Percentiles rank a stretch among this genome's conserved stretches.
These are phyloP conservation scores for Pantherophis guttatus DNA, from an alignment of 2,113 vertebrate genomes.

Conservation along the genomic window DNA sequence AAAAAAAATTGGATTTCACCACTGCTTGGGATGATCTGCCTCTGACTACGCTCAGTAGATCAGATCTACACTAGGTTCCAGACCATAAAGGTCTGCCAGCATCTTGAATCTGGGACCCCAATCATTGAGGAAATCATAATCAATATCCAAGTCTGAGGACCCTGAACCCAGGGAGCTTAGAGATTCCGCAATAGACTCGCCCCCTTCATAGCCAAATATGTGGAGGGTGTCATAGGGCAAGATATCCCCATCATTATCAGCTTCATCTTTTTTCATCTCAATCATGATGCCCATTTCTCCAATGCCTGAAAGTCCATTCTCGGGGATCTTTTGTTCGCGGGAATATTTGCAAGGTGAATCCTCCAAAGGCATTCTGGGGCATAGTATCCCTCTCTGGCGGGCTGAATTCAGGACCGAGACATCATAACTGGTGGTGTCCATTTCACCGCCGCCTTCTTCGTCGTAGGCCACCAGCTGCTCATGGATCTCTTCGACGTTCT, in stretches of 20 bases:
- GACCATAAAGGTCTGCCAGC: conserved; percentile 89
- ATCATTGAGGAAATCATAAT: conserved; percentile 92
- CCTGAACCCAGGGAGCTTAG: conserved; percentile 88
- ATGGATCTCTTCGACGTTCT: conserved; percentile 85
- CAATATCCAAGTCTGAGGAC: conserved; percentile 82
- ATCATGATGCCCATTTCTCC: conserved; percentile 94
- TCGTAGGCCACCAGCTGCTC: conserved; percentile 96
- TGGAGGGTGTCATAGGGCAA: conserved; percentile 92
- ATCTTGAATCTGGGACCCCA: conserved; percentile 96
- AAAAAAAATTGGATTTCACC: no score
- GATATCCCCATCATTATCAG: conserved; percentile 85
- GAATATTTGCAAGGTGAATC: conserved; percentile 67
- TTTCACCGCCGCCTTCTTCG: conserved; percentile 96
- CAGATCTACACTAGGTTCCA: conserved; percentile 70
- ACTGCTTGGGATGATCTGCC: background rate
- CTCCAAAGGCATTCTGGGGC: conserved; percentile 29
- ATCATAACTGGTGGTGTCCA: conserved; percentile 97
- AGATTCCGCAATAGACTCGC: conserved; percentile 86
- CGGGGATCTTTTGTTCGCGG: conserved; percentile 75
- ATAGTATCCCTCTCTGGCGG: conserved; percentile 68
- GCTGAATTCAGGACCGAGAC: conserved; percentile 90
- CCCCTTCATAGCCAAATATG: conserved; percentile 92
- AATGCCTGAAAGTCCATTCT: conserved; percentile 59
- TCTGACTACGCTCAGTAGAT: conserved; percentile 56
- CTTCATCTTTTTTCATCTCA: conserved; percentile 91